Evolutionary conservation across 1,140 invertebrate genomes (phyloP).

Genomic region (Apocrypta bakeri): DNA sequence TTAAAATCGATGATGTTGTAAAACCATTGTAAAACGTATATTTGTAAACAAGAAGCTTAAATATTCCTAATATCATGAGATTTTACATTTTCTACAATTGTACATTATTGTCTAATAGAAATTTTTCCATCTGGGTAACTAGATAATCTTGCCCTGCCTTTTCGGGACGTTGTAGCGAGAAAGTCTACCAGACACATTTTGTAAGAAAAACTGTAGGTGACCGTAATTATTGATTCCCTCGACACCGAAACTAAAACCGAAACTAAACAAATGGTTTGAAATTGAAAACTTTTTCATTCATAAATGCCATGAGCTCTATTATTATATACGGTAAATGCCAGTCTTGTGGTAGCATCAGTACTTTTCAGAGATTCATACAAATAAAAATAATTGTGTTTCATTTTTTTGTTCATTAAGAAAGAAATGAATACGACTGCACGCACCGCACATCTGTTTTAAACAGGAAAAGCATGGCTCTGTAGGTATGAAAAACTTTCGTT

Average conservation of each 20-base stretch:
- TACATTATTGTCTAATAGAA: slow-evolving; percentile 8
- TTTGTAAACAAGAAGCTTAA: not conserved
- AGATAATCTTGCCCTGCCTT: slow-evolving; percentile 53
- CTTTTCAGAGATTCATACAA: no score
- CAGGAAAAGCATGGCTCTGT: slow-evolving; percentile 50
- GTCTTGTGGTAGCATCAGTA: no score
- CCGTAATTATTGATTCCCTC: not conserved
- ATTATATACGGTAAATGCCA: no score
- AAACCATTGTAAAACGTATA: slow-evolving; percentile 27
- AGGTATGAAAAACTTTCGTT: slow-evolving; percentile 36
- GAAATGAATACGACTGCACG: no score
- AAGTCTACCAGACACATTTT: slow-evolving; percentile 16
- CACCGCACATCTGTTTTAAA: not conserved
- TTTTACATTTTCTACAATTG: slow-evolving; percentile 21
- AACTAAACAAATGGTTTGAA: slow-evolving; percentile 13
- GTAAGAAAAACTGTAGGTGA: not conserved
- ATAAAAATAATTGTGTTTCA: no score
- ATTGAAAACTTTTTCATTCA: slow-evolving; percentile 27
- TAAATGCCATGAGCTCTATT: not conserved
- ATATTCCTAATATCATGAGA: slow-evolving; percentile 28
- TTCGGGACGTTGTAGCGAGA: slow-evolving; percentile 38
- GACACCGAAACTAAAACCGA: not conserved
- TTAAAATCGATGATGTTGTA: not conserved
- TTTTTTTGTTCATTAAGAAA: not conserved
- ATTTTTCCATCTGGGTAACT: slow-evolving; percentile 52